These are phyloP conservation scores for Nettapus auritus DNA, from an alignment of 2,113 vertebrate genomes.

Conservation along the genomic window DNA sequence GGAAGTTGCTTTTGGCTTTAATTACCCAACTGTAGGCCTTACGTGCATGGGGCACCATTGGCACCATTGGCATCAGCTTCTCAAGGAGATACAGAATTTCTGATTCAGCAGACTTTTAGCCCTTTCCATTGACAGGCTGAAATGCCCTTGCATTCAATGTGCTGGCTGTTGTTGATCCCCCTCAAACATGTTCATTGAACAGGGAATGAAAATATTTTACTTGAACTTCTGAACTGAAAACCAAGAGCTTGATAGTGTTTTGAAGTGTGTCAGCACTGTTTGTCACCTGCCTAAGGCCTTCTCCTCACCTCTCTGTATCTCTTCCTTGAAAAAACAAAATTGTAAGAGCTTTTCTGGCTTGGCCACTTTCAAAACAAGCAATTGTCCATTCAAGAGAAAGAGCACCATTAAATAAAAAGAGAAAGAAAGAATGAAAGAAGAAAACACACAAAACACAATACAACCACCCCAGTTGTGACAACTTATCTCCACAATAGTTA, in stretches of 20 bases:
- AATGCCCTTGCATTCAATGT: neutral
- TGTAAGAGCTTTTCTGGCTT: neutral
- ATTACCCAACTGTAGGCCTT: neutral
- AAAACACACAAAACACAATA: neutral
- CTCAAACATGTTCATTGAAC: neutral
- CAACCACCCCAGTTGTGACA: neutral
- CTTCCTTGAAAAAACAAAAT: neutral
- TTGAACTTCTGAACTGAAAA: neutral
- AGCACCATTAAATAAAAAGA: neutral
- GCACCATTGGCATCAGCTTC: neutral
- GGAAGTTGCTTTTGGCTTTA: neutral
- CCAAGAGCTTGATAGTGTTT: neutral
- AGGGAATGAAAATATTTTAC: neutral
- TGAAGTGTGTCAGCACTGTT: neutral
- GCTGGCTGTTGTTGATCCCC: neutral
- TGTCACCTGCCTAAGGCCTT: neutral
- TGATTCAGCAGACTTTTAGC: neutral
- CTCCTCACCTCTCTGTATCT: neutral
- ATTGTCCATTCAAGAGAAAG: neutral
- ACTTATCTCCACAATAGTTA: neutral
- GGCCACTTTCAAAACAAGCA: neutral
- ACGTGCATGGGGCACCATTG: accelerated
- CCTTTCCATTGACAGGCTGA: neutral
- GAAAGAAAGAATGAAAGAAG: neutral
- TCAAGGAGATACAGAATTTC: neutral